Conservation (phyloP, 1,140 invertebrate species). For the Lepidurus couesii region DNA sequence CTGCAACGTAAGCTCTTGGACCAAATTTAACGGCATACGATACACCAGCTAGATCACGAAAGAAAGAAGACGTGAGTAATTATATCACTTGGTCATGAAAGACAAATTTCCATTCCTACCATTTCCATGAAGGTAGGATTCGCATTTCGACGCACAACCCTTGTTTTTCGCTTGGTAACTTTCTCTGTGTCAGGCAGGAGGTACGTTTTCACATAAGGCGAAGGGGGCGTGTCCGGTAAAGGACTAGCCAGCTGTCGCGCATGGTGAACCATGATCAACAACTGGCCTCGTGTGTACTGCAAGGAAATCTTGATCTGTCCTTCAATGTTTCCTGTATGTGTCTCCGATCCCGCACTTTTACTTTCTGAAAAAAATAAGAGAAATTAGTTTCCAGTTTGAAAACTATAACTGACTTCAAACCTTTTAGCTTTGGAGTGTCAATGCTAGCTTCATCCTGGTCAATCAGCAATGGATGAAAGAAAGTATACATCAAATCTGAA, state of each 20-base stretch:
- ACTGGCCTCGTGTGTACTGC: slow-evolving; percentile 69
- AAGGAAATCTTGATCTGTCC: slow-evolving; percentile 77
- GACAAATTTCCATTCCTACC: slow-evolving; percentile 51
- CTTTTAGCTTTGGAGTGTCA: slow-evolving; percentile 57
- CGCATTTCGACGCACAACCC: slow-evolving; percentile 81
- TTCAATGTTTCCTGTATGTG: slow-evolving; percentile 27
- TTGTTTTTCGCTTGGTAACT: slow-evolving; percentile 80
- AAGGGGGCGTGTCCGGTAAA: slow-evolving; percentile 50
- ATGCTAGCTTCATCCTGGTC: slow-evolving; percentile 64
- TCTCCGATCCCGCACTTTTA: background rate
- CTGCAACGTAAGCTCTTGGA: slow-evolving; percentile 68
- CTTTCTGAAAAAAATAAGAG: slow-evolving; percentile 6
- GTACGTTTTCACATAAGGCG: slow-evolving; percentile 91
- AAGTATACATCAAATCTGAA: slow-evolving; percentile 94
- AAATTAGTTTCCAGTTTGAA: slow-evolving; percentile 23
- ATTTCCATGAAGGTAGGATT: slow-evolving; percentile 98
- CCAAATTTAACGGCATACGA: slow-evolving; percentile 71
- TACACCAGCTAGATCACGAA: slow-evolving; percentile 68
- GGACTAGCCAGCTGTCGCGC: slow-evolving; percentile 73
- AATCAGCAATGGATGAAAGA: slow-evolving; percentile 89
- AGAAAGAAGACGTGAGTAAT: slow-evolving; percentile 25
- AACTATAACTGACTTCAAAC: slow-evolving; percentile 9
- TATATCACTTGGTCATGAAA: background rate
- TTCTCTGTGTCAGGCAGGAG: slow-evolving; percentile 66
- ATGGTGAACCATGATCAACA: slow-evolving; percentile 83